Percentiles rank a stretch among this genome's conserved stretches.
These are phyloP conservation scores for Elmis aenea DNA, from an alignment of 2,888 invertebrate genomes.

Conservation along the genomic window DNA sequence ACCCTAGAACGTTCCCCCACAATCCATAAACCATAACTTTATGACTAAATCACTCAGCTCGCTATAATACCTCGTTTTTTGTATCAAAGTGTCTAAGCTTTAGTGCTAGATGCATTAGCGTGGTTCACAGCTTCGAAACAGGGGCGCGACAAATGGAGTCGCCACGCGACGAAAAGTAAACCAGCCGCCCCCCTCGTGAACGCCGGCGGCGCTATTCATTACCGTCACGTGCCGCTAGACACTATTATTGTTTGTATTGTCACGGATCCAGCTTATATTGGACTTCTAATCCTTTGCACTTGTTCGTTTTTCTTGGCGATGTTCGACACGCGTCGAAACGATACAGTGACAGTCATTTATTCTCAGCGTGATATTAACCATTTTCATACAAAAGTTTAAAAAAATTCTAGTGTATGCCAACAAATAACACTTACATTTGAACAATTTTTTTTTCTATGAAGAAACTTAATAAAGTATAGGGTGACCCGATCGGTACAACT, in stretches of 20 bases:
- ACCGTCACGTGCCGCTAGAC: conserved; percentile 42
- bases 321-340: too few relatives aligned
- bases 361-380: too few relatives aligned
- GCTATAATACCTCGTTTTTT: conserved; percentile 17
- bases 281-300: conserved; percentile 40
- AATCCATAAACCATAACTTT: conserved; percentile 26
- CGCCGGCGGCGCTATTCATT: conserved; percentile 43
- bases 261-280: conserved; percentile 35
- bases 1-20: conserved; percentile 10
- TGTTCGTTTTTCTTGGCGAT: conserved; percentile 20
- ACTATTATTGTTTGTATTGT: conserved; percentile 33
- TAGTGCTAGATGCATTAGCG: conserved; percentile 29
- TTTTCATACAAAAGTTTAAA: too few relatives aligned
- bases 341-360: too few relatives aligned
- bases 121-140: conserved; percentile 17
- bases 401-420: too few relatives aligned
- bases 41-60: conserved; percentile 21
- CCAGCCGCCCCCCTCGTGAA: conserved; percentile 33
- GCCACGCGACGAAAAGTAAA: conserved; percentile 40
- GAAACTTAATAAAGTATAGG: too few relatives aligned
- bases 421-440: too few relatives aligned
- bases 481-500: too few relatives aligned
- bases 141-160: conserved; percentile 40
- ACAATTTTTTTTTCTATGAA: too few relatives aligned
- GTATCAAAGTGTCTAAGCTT: conserved; percentile 21